These are phyloP conservation scores for Cheiracanthium punctorium DNA, from an alignment of 2,888 invertebrate genomes.

Conservation along the genomic window DNA sequence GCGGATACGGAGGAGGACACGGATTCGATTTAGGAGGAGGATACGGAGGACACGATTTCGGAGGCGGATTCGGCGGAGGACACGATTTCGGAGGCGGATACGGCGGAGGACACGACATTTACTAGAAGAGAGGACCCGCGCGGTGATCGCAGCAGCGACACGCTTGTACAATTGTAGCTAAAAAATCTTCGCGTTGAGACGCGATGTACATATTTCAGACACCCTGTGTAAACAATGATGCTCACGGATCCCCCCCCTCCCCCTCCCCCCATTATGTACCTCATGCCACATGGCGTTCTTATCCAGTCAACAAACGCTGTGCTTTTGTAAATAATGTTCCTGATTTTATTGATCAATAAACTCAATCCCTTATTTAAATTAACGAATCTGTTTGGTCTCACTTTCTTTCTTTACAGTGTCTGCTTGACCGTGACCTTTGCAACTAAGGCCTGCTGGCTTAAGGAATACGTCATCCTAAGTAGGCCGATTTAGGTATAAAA, in stretches of 20 bases:
- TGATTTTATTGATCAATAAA: constrained; percentile 32
- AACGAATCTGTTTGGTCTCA: too few relatives aligned
- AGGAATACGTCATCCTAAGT: too few relatives aligned
- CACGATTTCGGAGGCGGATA: constrained; percentile 47
- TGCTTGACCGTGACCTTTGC: not conserved
- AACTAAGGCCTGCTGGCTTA: too few relatives aligned
- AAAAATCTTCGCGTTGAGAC: not conserved
- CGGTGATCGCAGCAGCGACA: constrained; percentile 5
- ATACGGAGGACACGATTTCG: constrained; percentile 20
- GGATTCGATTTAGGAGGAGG: constrained; percentile 4
- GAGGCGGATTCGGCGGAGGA: constrained; percentile 28
- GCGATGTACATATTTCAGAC: not conserved
- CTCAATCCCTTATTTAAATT: not conserved
- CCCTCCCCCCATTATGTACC: constrained; percentile 46
- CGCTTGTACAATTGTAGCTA: constrained; percentile 12
- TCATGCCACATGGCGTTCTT: constrained; percentile 37
- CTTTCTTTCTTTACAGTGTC: too few relatives aligned
- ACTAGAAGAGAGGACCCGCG: too few relatives aligned
- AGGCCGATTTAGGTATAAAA: too few relatives aligned
- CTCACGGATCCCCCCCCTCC: constrained; percentile 28
- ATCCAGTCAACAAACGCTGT: constrained; percentile 52
- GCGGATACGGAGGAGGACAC: constrained; percentile 18
- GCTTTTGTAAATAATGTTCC: constrained; percentile 46
- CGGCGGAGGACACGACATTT: constrained; percentile 39
- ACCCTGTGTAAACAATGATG: constrained; percentile 26